Conservation (phyloP, 2,113 vertebrate species). For the Tragelaphus imberbis region DNA sequence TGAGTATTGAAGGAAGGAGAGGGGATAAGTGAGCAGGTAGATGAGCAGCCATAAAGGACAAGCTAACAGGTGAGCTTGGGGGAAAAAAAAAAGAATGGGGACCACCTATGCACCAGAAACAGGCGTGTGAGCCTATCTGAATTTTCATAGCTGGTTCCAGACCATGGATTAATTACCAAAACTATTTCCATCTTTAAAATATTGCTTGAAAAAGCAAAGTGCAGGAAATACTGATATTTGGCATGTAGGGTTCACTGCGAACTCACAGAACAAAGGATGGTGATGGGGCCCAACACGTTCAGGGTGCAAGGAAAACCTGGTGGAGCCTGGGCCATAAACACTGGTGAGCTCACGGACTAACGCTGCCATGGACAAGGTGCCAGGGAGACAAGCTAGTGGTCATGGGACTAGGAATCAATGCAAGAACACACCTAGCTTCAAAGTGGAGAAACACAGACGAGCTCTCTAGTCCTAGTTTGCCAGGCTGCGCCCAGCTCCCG, state of each 20-base stretch:
- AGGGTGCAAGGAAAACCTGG: not conserved
- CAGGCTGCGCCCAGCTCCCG: not conserved
- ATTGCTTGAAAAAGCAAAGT: not conserved
- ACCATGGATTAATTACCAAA: not conserved
- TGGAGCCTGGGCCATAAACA: not conserved
- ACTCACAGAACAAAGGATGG: not conserved
- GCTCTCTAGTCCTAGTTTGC: not conserved
- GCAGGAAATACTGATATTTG: not conserved
- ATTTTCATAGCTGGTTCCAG: not conserved
- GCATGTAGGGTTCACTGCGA: not conserved
- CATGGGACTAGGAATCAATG: not conserved
- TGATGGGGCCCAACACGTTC: not conserved
- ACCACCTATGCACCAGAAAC: not conserved
- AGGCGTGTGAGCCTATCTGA: too few species aligned
- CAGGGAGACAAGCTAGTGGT: not conserved
- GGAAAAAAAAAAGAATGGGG: not conserved
- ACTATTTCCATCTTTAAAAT: not conserved
- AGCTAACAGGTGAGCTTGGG: not conserved
- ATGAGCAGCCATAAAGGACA: not conserved
- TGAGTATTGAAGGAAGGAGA: not conserved
- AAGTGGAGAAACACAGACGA: not conserved
- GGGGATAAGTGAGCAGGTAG: not conserved
- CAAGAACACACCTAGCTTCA: not conserved
- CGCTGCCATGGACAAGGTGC: fast-evolving
- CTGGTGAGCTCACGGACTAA: too few species aligned